Evolutionary conservation across 2,888 invertebrate genomes (phyloP).

Genomic region (Tetragonisca angustula): DNA sequence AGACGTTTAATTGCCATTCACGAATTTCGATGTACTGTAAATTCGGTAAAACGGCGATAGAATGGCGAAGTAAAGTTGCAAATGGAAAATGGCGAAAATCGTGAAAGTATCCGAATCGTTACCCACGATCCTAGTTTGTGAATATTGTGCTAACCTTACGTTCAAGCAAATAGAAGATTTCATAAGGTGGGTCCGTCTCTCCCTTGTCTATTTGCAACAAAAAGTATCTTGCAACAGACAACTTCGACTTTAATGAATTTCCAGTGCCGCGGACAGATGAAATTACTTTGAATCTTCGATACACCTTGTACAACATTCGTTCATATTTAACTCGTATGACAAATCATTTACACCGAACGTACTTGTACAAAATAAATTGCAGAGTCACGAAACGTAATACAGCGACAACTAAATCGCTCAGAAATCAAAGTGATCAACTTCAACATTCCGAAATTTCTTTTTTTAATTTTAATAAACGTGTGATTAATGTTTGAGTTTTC

Average conservation of each 20-base stretch:
- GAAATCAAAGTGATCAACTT: background rate
- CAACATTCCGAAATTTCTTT: background rate
- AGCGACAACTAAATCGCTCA: background rate
- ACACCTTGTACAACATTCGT: background rate
- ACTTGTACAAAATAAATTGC: background rate
- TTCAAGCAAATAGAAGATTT: conserved; percentile 82
- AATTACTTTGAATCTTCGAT: background rate
- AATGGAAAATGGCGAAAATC: conserved; percentile 80
- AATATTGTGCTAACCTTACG: conserved; percentile 81
- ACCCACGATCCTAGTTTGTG: conserved; percentile 76
- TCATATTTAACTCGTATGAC: background rate
- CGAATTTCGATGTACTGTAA: conserved; percentile 35
- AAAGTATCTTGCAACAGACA: background rate
- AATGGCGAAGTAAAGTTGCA: conserved; percentile 68
- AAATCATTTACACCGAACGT: background rate
- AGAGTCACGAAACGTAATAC: background rate
- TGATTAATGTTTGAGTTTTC: background rate
- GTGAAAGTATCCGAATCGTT: conserved; percentile 75
- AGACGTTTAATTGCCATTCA: conserved; percentile 34
- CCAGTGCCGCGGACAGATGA: background rate
- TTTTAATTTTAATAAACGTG: background rate
- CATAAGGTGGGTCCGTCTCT: conserved; percentile 77
- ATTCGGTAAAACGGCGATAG: conserved; percentile 38
- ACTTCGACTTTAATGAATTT: background rate
- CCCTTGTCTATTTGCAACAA: conserved; percentile 13